These are phyloP conservation scores for Myotis planiceps DNA, from an alignment of 2,797 vertebrate species.

Conservation along the genomic window DNA sequence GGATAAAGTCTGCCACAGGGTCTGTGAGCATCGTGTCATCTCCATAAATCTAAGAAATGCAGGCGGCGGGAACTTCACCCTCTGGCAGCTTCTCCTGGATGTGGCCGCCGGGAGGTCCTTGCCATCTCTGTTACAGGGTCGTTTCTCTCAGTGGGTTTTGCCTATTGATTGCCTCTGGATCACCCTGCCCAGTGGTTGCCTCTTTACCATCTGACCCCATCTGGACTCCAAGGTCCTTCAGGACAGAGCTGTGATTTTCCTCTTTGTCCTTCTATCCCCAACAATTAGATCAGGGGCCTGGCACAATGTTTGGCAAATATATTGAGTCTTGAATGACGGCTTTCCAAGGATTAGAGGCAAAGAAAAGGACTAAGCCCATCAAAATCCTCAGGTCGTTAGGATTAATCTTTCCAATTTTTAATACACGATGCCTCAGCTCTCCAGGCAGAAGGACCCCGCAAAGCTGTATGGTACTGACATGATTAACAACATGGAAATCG, in stretches of 20 bases:
- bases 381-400: not conserved
- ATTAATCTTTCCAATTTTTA: conserved; percentile 9
- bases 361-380: not conserved
- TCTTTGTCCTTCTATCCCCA: not conserved
- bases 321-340: not conserved
- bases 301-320: not conserved
- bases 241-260: not conserved
- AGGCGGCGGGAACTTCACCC: not conserved
- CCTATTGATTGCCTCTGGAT: not conserved
- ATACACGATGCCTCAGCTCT: not conserved
- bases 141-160: not conserved
- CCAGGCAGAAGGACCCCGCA: not conserved
- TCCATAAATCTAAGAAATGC: not conserved
- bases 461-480: not conserved
- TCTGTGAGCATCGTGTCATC: not conserved
- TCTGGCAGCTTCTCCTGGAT: not conserved
- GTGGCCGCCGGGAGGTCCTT: not conserved
- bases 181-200: not conserved
- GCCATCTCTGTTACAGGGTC: not conserved
- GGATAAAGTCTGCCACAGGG: not conserved
- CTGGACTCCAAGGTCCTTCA: not conserved
- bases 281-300: not conserved
- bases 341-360: conserved; percentile 3
- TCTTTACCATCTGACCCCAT: not conserved
- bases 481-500: not conserved